Base-by-base conservation (phyloP, 2,888 invertebrate species). In the Archaeoteleia sp. region DNA sequence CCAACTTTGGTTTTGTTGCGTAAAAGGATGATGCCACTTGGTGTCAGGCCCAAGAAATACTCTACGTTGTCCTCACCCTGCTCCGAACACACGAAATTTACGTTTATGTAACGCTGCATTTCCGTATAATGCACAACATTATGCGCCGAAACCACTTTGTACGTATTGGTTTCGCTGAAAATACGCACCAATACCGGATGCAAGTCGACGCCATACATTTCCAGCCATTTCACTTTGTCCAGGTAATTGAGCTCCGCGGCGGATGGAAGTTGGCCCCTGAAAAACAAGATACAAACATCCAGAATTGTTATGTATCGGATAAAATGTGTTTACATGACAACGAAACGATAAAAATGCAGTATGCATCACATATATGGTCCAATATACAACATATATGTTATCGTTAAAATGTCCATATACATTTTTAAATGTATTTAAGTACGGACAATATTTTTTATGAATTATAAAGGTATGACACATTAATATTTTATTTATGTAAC, bases 201-300 rank as follows among this genome's bases (percentile, higher is more conserved):
- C 77, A 97, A 90, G 88, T 98, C 97, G 42, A 97, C 97, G 45
- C 98, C 98, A 84, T 97, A 98, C 95, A 97, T 96, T 86, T 98
- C 97, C 80, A 97, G 90, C 97, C 97, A 97, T 90, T 97, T 97
- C 77, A 96, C 95, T 90, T 97, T 96, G 87, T 98, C 97, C 86
- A 98, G 89, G 87, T 95, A 98, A 88, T 94, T 95, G 79, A 96
- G 89, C 87, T 98, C 97, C 25, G 97, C 97, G 75, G 94, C 92
- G 51, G 96, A 93, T 63, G 97, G 97, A 76, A 95, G 91, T 86
- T 94, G 92, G 71, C 95, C 95, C 73, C 94, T 95, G 88, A 48
- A 86, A 82, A 77, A 63, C 60, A n/a, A n/a, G n/a, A n/a, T n/a
- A n/a, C n/a, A n/a, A n/a, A n/a, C n/a, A n/a, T n/a, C n/a, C n/a